Base-by-base conservation (phyloP, 2,113 vertebrate genomes). In the Gymnarchus niloticus region DNA sequence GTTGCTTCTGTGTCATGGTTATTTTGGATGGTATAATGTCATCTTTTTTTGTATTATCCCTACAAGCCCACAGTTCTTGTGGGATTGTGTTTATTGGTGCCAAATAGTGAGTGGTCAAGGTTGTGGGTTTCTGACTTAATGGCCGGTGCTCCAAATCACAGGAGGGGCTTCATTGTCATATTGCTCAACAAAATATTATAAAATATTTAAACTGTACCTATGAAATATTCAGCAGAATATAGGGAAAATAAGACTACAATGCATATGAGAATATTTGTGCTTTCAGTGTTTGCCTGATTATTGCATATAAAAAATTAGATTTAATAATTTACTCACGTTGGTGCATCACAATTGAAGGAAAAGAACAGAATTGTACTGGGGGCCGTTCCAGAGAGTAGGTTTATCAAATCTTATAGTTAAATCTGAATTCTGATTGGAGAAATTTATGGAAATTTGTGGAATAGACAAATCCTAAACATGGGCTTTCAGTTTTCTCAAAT, bases 401-500 rank as follows among this genome's bases (percentile, higher is more conserved):
- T n/a, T n/a, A n/a, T n/a, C n/a, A n/a, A n/a, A n/a, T n/a, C n/a
- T n/a, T n/a, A n/a, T n/a, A n/a, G n/a, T n/a, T n/a, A n/a, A n/a
- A n/a, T n/a, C n/a, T n/a, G n/a, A n/a, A n/a, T n/a, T n/a, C n/a
- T n/a, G n/a, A n/a, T n/a, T n/a, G n/a, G n/a, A n/a, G n/a, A n/a
- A n/a, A n/a, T n/a, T n/a, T n/a, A n/a, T n/a, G n/a, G n/a, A n/a
- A n/a, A n/a, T n/a, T n/a, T n/a, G n/a, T n/a, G n/a, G n/a, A n/a
- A n/a, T n/a, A 23, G n/a, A 73, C 25, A 73, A 73, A 73, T 73
- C 28, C n/a, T 28, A 69, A 69, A 73, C 85, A 81, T 86, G n/a
- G n/a, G n/a, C n/a, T n/a, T n/a, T n/a, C n/a, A n/a, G n/a, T n/a
- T n/a, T n/a, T n/a, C n/a, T n/a, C n/a, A n/a, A n/a, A n/a, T n/a